A percentile compares a stretch with the other conserved stretches of the same genome.
Evolutionary conservation across 2,888 invertebrate species (phyloP).

Genomic region (Meiosimyza platycephala): DNA sequence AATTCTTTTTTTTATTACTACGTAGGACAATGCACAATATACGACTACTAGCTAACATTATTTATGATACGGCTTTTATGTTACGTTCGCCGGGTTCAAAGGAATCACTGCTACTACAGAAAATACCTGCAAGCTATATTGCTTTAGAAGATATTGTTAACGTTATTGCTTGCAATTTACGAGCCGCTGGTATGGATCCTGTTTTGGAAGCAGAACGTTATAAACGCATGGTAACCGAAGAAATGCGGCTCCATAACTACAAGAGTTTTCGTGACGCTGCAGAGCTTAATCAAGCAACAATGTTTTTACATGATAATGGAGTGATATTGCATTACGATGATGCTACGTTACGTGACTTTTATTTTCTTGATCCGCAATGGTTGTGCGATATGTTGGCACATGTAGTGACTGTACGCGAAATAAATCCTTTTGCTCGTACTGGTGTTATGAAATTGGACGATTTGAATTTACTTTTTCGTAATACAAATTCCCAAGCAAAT

Average conservation of each 20-base stretch:
- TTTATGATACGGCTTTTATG: constrained; percentile 94
- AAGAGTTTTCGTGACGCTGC: constrained; percentile 78
- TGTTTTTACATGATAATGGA: constrained; percentile 97
- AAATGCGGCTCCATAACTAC: constrained; percentile 66
- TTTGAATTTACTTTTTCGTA: constrained; percentile 90
- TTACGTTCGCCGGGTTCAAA: constrained; percentile 91
- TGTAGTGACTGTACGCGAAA: constrained; percentile 96
- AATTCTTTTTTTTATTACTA: constrained; percentile 2
- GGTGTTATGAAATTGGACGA: constrained; percentile 96
- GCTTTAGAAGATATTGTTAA: constrained; percentile 93
- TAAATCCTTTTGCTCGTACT: constrained; percentile 92
- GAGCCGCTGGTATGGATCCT: constrained; percentile 78
- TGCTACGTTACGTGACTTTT: constrained; percentile 91
- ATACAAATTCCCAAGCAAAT: constrained; percentile 80
- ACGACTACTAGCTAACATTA: constrained; percentile 86
- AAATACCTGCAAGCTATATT: constrained; percentile 95
- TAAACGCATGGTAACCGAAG: constrained; percentile 65
- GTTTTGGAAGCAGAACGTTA: constrained; percentile 87
- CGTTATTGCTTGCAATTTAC: constrained; percentile 81
- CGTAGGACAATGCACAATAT: constrained; percentile 88
- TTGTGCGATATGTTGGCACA: constrained; percentile 97
- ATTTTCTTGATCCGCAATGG: constrained; percentile 98
- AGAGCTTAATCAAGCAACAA: constrained; percentile 93
- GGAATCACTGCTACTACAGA: constrained; percentile 89
- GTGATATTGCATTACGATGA: constrained; percentile 95